Percentiles rank a stretch among this genome's conserved stretches.
phyloP scores from a whole-genome alignment of 2,113 vertebrate genomes.

The Campylomormyrus tamandua region DNA sequence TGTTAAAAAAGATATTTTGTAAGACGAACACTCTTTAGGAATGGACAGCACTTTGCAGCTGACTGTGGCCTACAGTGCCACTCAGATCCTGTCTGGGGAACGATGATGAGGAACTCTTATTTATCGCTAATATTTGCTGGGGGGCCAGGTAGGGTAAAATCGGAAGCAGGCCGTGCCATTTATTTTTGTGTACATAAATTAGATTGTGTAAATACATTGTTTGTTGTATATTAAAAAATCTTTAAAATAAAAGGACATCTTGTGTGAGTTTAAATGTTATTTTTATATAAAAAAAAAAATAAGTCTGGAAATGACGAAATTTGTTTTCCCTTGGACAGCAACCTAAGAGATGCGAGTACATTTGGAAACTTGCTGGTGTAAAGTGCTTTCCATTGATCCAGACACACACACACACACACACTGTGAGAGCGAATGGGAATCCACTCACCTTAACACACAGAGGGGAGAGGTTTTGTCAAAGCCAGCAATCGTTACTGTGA shows the following conservation, averaged over 20 bases:
- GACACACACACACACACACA: neutral
- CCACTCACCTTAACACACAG: neutral
- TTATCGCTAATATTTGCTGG: constrained; percentile 51
- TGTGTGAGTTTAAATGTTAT: constrained; percentile 55
- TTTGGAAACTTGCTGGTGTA: constrained; percentile 9
- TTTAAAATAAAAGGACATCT: constrained; percentile 66
- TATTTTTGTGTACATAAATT: constrained; percentile 66
- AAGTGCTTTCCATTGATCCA: constrained; percentile 25
- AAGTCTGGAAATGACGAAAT: neutral
- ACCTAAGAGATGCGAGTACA: neutral
- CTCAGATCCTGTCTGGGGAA: constrained; percentile 31
- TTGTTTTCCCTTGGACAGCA: constrained; percentile 9
- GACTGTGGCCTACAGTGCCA: constrained; percentile 47
- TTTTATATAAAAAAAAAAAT: constrained; percentile 26
- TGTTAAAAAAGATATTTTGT: constrained; percentile 39
- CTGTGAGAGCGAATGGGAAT: neutral
- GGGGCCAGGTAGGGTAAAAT: constrained; percentile 48
- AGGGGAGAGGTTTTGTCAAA: constrained; percentile 1
- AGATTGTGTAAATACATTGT: constrained; percentile 63
- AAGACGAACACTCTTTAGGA: constrained; percentile 43
- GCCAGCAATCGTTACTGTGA: neutral
- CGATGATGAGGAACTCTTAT: constrained; percentile 46
- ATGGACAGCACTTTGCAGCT: constrained; percentile 59
- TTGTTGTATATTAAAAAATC: constrained; percentile 71
- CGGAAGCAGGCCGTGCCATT: constrained; percentile 62